Evolutionary conservation across 1,140 invertebrate species (phyloP).

Genomic region (Heliconius himera): DNA sequence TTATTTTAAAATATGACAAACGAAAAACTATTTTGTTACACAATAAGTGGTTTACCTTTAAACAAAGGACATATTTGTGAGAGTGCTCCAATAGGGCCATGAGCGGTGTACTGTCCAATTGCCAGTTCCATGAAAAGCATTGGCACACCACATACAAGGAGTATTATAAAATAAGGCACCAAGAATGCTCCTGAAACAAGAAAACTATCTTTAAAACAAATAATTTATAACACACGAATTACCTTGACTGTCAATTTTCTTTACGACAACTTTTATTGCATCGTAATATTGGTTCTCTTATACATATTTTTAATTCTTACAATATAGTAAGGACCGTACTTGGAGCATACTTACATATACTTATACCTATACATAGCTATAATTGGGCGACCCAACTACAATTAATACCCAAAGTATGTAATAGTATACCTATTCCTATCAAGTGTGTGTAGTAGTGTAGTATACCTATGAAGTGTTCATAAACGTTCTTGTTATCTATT

Average conservation of each 20-base stretch:
- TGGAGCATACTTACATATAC: too few species aligned
- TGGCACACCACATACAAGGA: slow-evolving; percentile 90
- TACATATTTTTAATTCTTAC: too few species aligned
- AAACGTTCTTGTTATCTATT: too few species aligned
- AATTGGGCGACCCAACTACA: too few species aligned
- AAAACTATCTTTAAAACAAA: background rate
- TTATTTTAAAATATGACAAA: background rate
- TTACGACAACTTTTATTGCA: too few species aligned
- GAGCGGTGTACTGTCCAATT: slow-evolving; percentile 90
- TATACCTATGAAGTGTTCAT: too few species aligned
- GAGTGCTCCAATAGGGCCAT: slow-evolving; percentile 91
- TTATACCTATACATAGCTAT: too few species aligned
- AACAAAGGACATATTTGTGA: slow-evolving; percentile 92
- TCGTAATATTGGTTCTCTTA: too few species aligned
- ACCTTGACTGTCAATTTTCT: background rate
- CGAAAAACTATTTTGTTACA: slow-evolving; percentile 3
- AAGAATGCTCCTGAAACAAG: slow-evolving; percentile 89
- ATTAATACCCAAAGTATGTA: too few species aligned
- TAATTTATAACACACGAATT: background rate
- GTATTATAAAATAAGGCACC: slow-evolving; percentile 91
- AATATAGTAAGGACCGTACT: too few species aligned
- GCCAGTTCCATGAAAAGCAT: slow-evolving; percentile 93
- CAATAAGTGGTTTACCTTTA: slow-evolving; percentile 85
- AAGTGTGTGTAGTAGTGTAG: too few species aligned
- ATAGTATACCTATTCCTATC: too few species aligned